Base-by-base conservation (phyloP, 2,113 vertebrate species). In the Daboia siamensis region DNA sequence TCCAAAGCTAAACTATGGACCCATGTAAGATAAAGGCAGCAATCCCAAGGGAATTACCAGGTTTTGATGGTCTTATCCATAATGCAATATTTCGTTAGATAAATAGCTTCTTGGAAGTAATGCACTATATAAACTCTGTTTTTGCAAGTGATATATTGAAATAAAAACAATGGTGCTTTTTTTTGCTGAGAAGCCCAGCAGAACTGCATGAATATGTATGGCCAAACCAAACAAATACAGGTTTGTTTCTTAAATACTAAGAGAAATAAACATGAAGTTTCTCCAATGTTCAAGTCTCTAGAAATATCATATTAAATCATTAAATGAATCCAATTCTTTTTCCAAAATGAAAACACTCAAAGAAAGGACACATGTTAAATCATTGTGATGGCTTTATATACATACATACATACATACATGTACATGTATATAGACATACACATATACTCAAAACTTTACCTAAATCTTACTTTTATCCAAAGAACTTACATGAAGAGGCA, bases 91-190 rank as follows among this genome's bases (percentile, higher is more conserved):
- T 44, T 4, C 2, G 29, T 17, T 44, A 57, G 57, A 54, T 85
- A 64, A 46, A 33, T 2, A 86, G 57, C 7, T 61, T 33, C 33
- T 1, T 55, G 90, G 56, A 87, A 64, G 64, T 12, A 46, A 91
- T 86, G 57, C 9, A 5, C 5, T 6, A 0, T 6, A 48, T 80
- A 91, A 89, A 89, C 59, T 46, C 20, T 85, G n/a, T 29, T 39
- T 90, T 90, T 90, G 46, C 52, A 90, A 94, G 85, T 89, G 93
- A 93, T 69, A 84, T 52, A 93, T 12, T 87, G 91, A 56, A 54
- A 84, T 87, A 84, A 89, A 29, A 84, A 94, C 29, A 51, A 44
- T 54, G 33, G 1, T 51, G 86, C 69, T 0, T 2, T 29, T 48
- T 8, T 88, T 86, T 74, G 90, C 91, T 89, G 0, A n/a, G 29